A percentile compares a stretch with the other conserved stretches of the same genome.
Evolutionary conservation across 2,888 invertebrate genomes (phyloP).

Genomic region (Drosophila tripunctata): DNA sequence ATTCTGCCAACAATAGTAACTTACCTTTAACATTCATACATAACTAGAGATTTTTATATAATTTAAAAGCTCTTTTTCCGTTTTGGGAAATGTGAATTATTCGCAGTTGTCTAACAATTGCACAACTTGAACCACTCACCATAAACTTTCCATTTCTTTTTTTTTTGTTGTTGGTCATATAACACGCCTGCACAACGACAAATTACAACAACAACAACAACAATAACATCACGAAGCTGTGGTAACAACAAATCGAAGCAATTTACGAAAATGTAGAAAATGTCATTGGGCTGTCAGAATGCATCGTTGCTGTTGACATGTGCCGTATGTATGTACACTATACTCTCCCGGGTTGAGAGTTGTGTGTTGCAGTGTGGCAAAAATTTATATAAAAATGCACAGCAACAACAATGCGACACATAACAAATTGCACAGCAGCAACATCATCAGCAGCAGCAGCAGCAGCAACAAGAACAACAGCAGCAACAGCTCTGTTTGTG

Average conservation of each 20-base stretch:
- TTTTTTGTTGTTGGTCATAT: too few species aligned
- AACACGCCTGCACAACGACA: slow-evolving; percentile 46
- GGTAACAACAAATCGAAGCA: slow-evolving; percentile 78
- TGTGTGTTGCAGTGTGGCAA: slow-evolving; percentile 60
- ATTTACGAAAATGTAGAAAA: slow-evolving; percentile 83
- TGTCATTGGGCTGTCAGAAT: slow-evolving; percentile 82
- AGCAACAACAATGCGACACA: slow-evolving; percentile 48
- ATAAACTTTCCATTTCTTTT: slow-evolving; percentile 25
- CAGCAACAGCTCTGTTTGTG: not conserved
- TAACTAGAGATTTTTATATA: too few species aligned
- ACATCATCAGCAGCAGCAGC: slow-evolving; percentile 42
- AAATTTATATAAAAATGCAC: slow-evolving; percentile 67
- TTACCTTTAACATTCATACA: too few species aligned
- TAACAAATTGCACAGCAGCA: slow-evolving; percentile 60
- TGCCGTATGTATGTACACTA: slow-evolving; percentile 52
- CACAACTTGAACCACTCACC: not conserved
- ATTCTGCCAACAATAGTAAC: too few species aligned
- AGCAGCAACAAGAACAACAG: slow-evolving; percentile 11
- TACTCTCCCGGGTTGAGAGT: slow-evolving; percentile 24
- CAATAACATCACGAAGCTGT: slow-evolving; percentile 11
- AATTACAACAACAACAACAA: slow-evolving; percentile 23
- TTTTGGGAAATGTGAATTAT: not conserved
- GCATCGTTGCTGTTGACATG: slow-evolving; percentile 78
- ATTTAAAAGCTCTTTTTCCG: too few species aligned
- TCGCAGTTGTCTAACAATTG: not conserved